Evolutionary conservation across 1,140 invertebrate genomes (phyloP), one percentile per base, ranked within the genome.

Genomic region (Drosophila nebulosa): DNA sequence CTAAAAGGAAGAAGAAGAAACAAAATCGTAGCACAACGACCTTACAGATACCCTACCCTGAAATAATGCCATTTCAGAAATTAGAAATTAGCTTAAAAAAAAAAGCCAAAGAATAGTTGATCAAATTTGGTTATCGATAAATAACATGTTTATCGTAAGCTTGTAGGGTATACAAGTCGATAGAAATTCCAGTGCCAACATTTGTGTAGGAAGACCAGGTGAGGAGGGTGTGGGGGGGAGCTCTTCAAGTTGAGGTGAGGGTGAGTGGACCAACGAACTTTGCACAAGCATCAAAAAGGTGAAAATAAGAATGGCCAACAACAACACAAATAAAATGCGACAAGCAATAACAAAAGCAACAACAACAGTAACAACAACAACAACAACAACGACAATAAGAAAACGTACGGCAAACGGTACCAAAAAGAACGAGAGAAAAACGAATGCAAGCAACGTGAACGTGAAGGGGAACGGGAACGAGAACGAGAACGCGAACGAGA

Each of bases 231-330:
- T 21, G 22, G 6, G 12, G 32, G n/a, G 16, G 18, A 4, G 5
- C 10, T 5, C n/a, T n/a, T n/a, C 9, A 14, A n/a, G 22, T 9
- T 22, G 32, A 14, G 12, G 21, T 5, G 3, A 12, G 57, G 56
- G 30, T 7, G 57, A 35, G 30, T 7, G 56, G 52, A 55, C 26
- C 9, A 35, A 32, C 16, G 53, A 56, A 32, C 53, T 56, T 18
- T 56, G 14, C 53, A 56, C 57, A 36, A 24, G 36, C 57, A 39
- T 24, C 57, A 59, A 46, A 66, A 66, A 71, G 51, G 58, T 56
- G 59, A 74, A 74, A 66, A 74, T 74, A 74, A 66, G 71, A 74
- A 74, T 74, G 50, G 55, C 50, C 61, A 21, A 30, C 46, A 21
- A 30, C 46, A 39, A 55, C 27, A 73, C 69, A 72, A 69, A 70